Evolutionary conservation across 2,797 vertebrate genomes (phyloP).

Genomic region (Malacoraja senta): DNA sequence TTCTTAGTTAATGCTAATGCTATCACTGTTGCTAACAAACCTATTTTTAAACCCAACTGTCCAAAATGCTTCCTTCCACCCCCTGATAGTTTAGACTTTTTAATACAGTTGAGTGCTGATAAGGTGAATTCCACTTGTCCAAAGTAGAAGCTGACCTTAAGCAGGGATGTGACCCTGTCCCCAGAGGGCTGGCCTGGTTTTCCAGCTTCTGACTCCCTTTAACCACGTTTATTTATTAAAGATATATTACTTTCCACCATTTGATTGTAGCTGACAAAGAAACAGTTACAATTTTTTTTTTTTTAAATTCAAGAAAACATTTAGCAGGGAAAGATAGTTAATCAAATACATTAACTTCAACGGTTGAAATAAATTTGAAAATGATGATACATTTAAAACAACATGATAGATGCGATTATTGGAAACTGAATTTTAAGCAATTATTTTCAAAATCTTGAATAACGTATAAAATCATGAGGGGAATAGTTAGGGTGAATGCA

Average conservation of each 20-base stretch:
- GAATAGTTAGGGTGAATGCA: too few relatives aligned
- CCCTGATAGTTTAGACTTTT: conserved; percentile 9
- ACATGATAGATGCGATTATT: not conserved
- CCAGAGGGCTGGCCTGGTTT: not conserved
- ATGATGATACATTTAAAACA: not conserved
- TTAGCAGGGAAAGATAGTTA: not conserved
- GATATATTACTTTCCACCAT: not conserved
- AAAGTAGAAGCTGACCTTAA: conserved; percentile 25
- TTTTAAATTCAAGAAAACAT: not conserved
- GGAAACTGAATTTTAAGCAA: too few relatives aligned
- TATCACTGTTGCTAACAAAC: conserved; percentile 11
- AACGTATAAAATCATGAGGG: too few relatives aligned
- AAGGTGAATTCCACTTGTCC: conserved; percentile 35
- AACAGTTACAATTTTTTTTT: too few relatives aligned
- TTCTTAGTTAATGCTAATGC: not conserved
- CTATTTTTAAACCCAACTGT: conserved; percentile 36
- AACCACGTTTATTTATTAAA: not conserved
- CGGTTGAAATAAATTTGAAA: not conserved
- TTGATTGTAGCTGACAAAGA: not conserved
- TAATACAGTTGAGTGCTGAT: conserved; percentile 29
- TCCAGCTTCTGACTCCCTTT: not conserved
- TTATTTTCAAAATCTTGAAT: too few relatives aligned
- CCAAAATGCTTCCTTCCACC: conserved; percentile 1
- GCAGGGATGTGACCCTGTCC: not conserved
- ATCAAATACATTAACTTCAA: not conserved